phyloP scores from a whole-genome alignment of 2,113 vertebrate genomes.

The Pomatorhinus ruficollis region DNA sequence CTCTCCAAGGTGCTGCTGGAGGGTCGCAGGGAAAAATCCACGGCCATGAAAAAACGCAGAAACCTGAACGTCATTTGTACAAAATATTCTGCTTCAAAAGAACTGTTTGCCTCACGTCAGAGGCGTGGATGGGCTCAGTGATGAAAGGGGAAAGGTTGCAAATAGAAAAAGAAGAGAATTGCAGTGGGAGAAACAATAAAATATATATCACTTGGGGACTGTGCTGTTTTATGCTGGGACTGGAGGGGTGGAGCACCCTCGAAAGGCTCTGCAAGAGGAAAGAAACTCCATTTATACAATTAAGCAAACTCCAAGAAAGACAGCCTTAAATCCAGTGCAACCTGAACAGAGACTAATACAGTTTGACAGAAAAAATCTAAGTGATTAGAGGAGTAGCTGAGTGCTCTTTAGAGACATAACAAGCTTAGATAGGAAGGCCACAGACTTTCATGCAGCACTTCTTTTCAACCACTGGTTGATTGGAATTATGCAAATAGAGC shows the following conservation, averaged over 20 bases:
- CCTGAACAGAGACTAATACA: slow-evolving; percentile 15
- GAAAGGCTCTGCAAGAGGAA: neutral
- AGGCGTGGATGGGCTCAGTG: fast-evolving
- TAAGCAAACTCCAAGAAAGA: slow-evolving; percentile 24
- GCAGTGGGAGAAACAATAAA: neutral
- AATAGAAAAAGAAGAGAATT: neutral
- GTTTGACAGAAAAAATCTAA: slow-evolving; percentile 51
- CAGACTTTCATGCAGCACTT: neutral
- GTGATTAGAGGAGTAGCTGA: slow-evolving; percentile 26
- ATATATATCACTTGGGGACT: neutral
- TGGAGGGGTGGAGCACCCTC: neutral
- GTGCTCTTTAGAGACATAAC: slow-evolving; percentile 4
- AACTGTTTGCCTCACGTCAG: neutral
- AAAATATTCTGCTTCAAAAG: neutral
- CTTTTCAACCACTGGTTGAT: neutral
- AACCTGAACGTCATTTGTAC: neutral
- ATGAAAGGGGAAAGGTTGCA: neutral
- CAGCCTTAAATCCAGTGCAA: neutral
- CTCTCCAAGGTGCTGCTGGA: neutral
- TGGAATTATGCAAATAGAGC: neutral
- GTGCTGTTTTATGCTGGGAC: neutral
- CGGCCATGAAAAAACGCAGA: neutral
- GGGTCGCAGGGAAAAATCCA: neutral
- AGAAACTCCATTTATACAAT: neutral
- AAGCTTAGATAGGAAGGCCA: neutral